Evolutionary conservation across 2,797 vertebrate species (phyloP).

Genomic region (Coluber constrictor): DNA sequence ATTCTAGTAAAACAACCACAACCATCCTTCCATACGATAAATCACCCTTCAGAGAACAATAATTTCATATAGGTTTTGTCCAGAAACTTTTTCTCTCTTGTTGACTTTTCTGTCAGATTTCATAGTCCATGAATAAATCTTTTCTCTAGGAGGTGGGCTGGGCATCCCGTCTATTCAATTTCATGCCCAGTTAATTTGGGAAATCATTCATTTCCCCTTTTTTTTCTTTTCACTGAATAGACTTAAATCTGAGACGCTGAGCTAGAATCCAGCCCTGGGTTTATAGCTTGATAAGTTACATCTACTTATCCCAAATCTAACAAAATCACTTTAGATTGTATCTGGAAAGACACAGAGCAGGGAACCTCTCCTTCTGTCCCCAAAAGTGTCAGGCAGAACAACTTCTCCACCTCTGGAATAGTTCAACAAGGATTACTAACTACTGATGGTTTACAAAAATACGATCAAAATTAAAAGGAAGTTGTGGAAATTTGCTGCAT

Average conservation of each 20-base stretch:
- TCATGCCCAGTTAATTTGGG: conserved; percentile 37
- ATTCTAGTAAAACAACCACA: not conserved
- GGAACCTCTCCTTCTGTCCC: not conserved
- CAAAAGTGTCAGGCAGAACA: not conserved
- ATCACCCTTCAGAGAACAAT: not conserved
- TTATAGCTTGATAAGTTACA: not conserved
- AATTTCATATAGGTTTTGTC: not conserved
- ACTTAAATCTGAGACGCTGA: not conserved
- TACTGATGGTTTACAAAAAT: not conserved
- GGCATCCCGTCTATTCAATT: not conserved
- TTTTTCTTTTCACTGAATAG: not conserved
- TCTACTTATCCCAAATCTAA: not conserved
- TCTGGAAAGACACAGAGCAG: not conserved
- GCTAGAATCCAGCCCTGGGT: accelerated
- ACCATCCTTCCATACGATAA: not conserved
- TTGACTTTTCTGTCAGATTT: conserved; percentile 5
- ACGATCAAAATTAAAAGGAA: not conserved
- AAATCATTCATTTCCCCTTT: conserved; percentile 10
- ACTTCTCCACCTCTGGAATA: not conserved
- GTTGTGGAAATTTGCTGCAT: not conserved
- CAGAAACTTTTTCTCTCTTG: not conserved
- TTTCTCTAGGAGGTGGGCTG: accelerated
- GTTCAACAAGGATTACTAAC: not conserved
- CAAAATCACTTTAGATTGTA: not conserved
- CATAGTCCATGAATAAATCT: not conserved